A percentile compares a stretch with the other conserved stretches of the same genome.
phyloP scores from a whole-genome alignment of 2,113 vertebrate genomes.

The Microcebus lehilahytsara region DNA sequence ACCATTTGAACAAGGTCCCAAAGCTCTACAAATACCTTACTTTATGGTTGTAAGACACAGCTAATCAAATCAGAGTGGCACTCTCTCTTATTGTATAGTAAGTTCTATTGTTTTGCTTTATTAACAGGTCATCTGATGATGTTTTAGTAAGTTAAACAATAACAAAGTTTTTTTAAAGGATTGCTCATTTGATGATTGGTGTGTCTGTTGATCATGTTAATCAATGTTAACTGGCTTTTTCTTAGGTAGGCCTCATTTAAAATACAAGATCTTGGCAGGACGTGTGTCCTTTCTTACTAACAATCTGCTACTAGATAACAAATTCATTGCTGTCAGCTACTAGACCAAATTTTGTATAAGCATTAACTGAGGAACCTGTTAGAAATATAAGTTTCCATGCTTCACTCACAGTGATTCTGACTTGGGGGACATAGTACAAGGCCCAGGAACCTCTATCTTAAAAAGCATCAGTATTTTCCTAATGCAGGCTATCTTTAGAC shows the following conservation, averaged over 20 bases:
- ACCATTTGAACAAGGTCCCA: neutral
- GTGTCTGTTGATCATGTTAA: neutral
- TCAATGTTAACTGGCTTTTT: neutral
- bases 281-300: conserved; percentile 34
- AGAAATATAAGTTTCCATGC: neutral
- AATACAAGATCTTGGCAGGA: conserved; percentile 21
- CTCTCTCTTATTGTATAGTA: neutral
- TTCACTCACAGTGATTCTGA: conserved; percentile 4
- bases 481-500: neutral
- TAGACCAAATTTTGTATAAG: neutral
- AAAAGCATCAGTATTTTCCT: conserved; percentile 6
- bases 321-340: neutral
- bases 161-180: neutral
- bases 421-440: neutral
- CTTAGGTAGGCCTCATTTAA: neutral
- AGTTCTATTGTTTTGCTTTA: conserved; percentile 13
- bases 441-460: neutral
- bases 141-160: neutral
- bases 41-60: neutral
- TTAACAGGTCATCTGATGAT: neutral
- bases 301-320: neutral
- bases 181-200: neutral
- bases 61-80: neutral
- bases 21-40: neutral
- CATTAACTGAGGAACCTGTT: neutral